A percentile compares a stretch with the other conserved stretches of the same genome.
Conservation (phyloP, 2,888 invertebrate genomes). For the Agapostemon virescens region DNA sequence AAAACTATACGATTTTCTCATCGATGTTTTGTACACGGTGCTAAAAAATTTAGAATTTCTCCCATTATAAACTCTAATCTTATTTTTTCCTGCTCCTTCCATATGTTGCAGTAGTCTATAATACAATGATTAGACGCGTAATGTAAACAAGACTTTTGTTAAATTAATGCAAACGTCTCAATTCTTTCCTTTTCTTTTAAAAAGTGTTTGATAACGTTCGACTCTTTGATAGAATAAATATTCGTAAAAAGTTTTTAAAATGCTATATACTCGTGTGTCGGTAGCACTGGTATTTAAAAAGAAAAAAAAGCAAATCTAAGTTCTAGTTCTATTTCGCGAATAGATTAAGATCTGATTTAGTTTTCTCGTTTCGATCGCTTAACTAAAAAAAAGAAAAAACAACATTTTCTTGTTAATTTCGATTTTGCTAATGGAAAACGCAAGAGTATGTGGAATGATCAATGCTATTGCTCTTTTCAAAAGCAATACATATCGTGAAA, state of each 20-base stretch:
- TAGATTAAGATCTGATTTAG: conserved; percentile 59
- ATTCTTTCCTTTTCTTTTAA: conserved; percentile 1
- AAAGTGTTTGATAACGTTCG: conserved; percentile 20
- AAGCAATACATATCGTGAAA: conserved; percentile 55
- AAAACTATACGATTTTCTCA: conserved; percentile 22
- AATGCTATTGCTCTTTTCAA: conserved; percentile 51
- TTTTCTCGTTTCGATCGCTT: conserved; percentile 38
- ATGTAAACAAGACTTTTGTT: conserved; percentile 31
- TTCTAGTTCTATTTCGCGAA: conserved; percentile 37
- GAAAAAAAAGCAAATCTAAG: conserved; percentile 30
- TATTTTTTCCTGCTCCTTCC: conserved; percentile 40
- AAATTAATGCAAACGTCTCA: conserved; percentile 36
- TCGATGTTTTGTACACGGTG: conserved; percentile 12
- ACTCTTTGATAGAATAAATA: conserved; percentile 31
- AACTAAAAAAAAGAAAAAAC: background rate
- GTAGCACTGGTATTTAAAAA: conserved; percentile 24
- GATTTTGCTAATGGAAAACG: conserved; percentile 56
- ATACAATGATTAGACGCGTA: conserved; percentile 38
- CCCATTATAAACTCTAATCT: conserved; percentile 15
- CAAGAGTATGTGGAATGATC: conserved; percentile 70
- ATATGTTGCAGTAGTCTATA: conserved; percentile 36
- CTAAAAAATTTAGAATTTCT: conserved; percentile 15
- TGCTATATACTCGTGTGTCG: conserved; percentile 14
- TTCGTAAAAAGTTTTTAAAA: conserved; percentile 21
- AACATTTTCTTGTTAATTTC: conserved; percentile 45